Evolutionary conservation across 1,140 invertebrate genomes (phyloP).

Genomic region (Streblospio benedicti): DNA sequence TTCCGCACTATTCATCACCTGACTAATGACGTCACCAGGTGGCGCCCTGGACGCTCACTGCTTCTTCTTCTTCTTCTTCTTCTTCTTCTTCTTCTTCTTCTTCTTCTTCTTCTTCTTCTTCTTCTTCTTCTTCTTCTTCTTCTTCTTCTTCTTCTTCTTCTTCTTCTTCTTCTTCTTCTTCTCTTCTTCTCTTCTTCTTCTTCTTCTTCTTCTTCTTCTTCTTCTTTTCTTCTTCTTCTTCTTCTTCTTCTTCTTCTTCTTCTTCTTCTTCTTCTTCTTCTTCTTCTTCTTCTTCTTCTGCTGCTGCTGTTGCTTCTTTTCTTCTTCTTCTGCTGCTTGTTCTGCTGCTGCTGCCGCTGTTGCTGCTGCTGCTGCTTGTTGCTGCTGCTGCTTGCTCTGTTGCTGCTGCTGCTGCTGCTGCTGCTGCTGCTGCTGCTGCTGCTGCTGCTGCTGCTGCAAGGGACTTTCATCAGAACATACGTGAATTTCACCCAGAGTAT

Average conservation of each 20-base stretch:
- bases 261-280: conserved; percentile 14
- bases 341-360: too few relatives aligned
- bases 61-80: not conserved
- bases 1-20: too few relatives aligned
- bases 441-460: not conserved
- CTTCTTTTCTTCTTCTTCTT: conserved; percentile 10
- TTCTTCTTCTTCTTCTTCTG: too few relatives aligned
- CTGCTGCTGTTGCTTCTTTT: conserved; percentile 16
- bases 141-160: not conserved
- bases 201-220: conserved; percentile 8
- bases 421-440: not conserved
- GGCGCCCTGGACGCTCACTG: not conserved
- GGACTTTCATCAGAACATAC: not conserved
- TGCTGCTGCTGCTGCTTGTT: conserved; percentile 23
- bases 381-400: not conserved
- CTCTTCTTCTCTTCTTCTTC: conserved; percentile 13
- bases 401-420: not conserved
- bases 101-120: conserved; percentile 1
- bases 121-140: not conserved
- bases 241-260: not conserved
- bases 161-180: conserved; percentile 9
- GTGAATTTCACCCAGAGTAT: not conserved
- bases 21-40: too few relatives aligned
- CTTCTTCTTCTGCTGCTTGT: too few relatives aligned
- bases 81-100: conserved; percentile 9